phyloP scores from a whole-genome alignment of 53 echinoderm and acorn worm species.

The Glandiceps talaboti region DNA sequence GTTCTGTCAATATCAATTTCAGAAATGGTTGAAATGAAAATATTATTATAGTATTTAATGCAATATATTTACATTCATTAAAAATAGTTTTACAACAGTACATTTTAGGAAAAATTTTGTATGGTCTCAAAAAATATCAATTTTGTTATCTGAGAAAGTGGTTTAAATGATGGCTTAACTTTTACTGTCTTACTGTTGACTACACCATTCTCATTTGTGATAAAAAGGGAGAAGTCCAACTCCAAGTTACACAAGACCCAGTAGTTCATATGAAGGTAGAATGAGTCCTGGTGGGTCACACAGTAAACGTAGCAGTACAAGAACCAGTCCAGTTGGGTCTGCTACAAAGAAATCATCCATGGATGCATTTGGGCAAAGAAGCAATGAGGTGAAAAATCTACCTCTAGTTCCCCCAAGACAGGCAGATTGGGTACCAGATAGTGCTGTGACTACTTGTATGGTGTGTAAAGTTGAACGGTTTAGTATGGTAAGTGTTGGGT shows the following conservation, averaged over 20 bases:
- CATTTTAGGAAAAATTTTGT: no score
- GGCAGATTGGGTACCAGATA: slow-evolving; percentile 84
- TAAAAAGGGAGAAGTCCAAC: not conserved
- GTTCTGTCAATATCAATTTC: no score
- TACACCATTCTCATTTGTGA: no score
- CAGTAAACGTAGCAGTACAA: not conserved
- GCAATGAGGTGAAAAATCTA: slow-evolving; percentile 9
- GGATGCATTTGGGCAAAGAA: not conserved
- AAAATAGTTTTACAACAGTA: no score
- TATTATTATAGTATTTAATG: no score
- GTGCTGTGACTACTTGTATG: slow-evolving; percentile 73
- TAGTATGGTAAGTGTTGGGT: slow-evolving; percentile 73
- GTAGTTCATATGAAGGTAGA: not conserved
- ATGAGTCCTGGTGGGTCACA: not conserved
- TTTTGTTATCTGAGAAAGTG: no score
- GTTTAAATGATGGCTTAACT: no score
- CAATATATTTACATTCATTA: no score
- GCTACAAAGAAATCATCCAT: not conserved
- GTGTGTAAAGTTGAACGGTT: slow-evolving; percentile 77
- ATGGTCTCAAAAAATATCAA: no score
- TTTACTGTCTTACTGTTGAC: no score
- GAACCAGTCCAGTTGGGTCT: not conserved
- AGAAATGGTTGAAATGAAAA: no score
- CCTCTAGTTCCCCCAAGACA: slow-evolving; percentile 70
- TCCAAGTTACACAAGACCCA: not conserved